Base-by-base conservation (phyloP, 2,888 invertebrate species). In the Ormia ochracea region DNA sequence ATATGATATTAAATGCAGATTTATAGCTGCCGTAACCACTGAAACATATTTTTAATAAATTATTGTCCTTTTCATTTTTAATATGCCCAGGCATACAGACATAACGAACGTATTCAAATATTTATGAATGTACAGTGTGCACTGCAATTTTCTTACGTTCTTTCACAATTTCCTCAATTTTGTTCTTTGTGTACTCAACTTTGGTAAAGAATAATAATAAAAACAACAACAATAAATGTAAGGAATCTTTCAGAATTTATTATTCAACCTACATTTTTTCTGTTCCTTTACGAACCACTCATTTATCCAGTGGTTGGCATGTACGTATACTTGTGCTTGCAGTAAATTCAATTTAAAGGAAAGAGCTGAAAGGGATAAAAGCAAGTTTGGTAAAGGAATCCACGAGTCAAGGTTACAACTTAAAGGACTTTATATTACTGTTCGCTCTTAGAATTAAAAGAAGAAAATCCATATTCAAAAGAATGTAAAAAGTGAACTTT, bases 331-430 rank as follows among this genome's bases (percentile, higher is more conserved):
- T 43, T 5, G 28, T 43, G n/a, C 23, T 63, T 36, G 63, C 19
- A 43, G n/a, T 36, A 63, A 33, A 73, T 54, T 45, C 19, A 21
- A 31, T 72, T 52, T 33, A 41, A 4, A 48, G 41, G 19, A 73
- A 45, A 56, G 38, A 50, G 21, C n/a, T 26, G 48, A 36, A 28
- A 28, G 10, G n/a, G 28, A 36, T 45, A 50, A 63, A 54, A 54
- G 41, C 28, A 12, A 61, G 61, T 61, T 69, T 56, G 68, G 45
- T 48, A 41, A 76, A 68, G 36, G 14, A 76, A 61, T 68, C 75
- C 54, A 61, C 54, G 28, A 69, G 76, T 69, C 76, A 76, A 69
- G 76, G 76, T 69, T 76, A 76, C 6, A 52, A 4, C 2, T 19
- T 17, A n/a, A 31, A 61, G 38, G 28, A 1, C 48, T 58, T 74